phyloP scores from a whole-genome alignment of 1,140 invertebrate genomes.

The Linepithema humile region DNA sequence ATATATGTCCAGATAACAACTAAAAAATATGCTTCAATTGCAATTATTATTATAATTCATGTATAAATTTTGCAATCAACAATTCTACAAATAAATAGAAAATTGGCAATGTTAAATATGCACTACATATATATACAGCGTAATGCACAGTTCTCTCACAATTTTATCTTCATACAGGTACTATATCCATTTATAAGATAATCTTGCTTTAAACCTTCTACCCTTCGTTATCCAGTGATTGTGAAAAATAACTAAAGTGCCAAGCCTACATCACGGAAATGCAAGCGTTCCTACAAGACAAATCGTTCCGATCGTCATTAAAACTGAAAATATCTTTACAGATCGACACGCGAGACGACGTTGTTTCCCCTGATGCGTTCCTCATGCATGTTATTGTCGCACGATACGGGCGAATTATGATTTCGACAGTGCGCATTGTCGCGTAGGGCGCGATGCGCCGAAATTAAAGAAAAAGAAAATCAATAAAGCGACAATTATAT shows the following conservation, averaged over 20 bases:
- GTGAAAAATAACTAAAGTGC: not conserved
- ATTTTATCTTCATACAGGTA: not conserved
- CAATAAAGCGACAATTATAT: slow-evolving; percentile 43
- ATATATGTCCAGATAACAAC: not conserved
- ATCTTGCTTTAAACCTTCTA: not conserved
- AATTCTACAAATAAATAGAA: slow-evolving; percentile 14
- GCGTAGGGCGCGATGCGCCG: not conserved
- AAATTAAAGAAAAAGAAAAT: slow-evolving; percentile 57
- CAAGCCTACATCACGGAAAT: not conserved
- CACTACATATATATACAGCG: not conserved
- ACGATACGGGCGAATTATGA: not conserved
- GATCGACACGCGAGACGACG: not conserved
- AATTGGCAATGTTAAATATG: not conserved
- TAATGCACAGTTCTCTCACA: not conserved
- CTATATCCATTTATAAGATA: not conserved
- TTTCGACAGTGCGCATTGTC: not conserved
- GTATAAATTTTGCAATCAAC: not conserved
- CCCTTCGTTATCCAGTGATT: not conserved
- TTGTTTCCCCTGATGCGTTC: not conserved
- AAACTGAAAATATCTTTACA: not conserved
- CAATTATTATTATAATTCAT: not conserved
- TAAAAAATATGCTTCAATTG: not conserved
- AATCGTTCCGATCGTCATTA: not conserved
- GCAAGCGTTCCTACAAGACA: not conserved
- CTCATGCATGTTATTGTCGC: not conserved